phyloP scores from a whole-genome alignment of 2,888 invertebrate genomes.

The Cephus rjabovi region DNA sequence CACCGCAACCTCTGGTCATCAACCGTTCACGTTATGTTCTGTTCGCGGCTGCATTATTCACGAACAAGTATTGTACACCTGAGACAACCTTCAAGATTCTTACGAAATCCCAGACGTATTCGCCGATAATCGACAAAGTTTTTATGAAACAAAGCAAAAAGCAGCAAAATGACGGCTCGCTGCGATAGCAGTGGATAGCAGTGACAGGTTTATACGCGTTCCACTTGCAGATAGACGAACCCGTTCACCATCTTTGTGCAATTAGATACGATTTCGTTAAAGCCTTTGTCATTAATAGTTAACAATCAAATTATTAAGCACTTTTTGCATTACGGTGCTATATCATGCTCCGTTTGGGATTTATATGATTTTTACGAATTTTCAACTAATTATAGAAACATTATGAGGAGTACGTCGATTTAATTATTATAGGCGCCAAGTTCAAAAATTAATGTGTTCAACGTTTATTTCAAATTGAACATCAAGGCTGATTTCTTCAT shows the following conservation, averaged over 20 bases:
- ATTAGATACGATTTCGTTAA: not conserved
- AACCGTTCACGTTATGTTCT: not conserved
- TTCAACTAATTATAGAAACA: not conserved
- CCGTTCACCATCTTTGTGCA: not conserved
- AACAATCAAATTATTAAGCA: not conserved
- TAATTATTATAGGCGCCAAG: no score
- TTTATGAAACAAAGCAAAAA: slow-evolving; percentile 10
- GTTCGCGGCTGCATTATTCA: not conserved
- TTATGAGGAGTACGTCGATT: not conserved
- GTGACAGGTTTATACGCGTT: not conserved
- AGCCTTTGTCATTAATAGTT: not conserved
- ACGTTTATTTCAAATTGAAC: no score
- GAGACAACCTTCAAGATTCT: not conserved
- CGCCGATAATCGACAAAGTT: slow-evolving; percentile 6
- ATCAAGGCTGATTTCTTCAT: no score
- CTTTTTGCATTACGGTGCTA: not conserved
- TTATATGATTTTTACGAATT: not conserved
- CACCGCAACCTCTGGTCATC: slow-evolving; percentile 6
- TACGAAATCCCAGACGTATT: not conserved
- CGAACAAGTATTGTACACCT: not conserved
- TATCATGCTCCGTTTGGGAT: not conserved
- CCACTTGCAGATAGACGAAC: not conserved
- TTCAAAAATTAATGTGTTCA: no score
- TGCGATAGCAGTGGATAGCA: not conserved
- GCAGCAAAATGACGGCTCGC: not conserved